Conservation (phyloP, 2,888 invertebrate species). For the Esperia sulphurella region DNA sequence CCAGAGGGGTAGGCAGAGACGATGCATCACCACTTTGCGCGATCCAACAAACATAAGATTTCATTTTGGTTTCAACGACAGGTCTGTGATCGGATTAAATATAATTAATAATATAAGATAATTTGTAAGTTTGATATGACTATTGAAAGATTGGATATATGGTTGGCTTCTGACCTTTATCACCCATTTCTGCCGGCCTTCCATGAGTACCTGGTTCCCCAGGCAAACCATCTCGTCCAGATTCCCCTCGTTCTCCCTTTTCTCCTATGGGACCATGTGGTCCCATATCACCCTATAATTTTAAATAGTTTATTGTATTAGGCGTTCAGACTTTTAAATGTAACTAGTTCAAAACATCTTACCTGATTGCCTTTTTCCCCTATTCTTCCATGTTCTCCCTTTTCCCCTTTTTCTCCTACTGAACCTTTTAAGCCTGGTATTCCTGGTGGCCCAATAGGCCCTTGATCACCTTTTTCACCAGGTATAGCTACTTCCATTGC, state of each 20-base stretch:
- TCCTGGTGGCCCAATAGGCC: constrained; percentile 65
- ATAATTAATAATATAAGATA: too few species aligned
- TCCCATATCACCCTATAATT: constrained; percentile 31
- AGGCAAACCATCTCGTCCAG: constrained; percentile 73
- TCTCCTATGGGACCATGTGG: constrained; percentile 39
- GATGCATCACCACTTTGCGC: too few species aligned
- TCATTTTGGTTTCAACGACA: too few species aligned
- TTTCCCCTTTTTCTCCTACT: constrained; percentile 78
- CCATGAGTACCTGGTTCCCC: constrained; percentile 86
- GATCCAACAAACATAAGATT: too few species aligned
- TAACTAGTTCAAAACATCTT: constrained; percentile 6
- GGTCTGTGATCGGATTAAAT: too few species aligned
- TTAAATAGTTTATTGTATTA: neutral
- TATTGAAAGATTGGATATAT: too few species aligned
- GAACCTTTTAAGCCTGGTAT: constrained; percentile 76
- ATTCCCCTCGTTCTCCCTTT: constrained; percentile 52
- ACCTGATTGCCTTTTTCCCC: constrained; percentile 72
- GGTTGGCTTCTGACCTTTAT: constrained; percentile 63
- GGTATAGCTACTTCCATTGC: constrained; percentile 33
- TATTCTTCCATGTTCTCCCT: constrained; percentile 61
- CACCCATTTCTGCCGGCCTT: constrained; percentile 83
- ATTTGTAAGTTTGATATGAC: too few species aligned
- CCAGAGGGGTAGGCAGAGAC: too few species aligned
- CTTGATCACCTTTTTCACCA: constrained; percentile 43
- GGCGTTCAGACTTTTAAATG: too few species aligned